Percentiles rank a stretch among this genome's conserved stretches.
These are phyloP conservation scores for Hemiscyllium ocellatum DNA, from an alignment of 2,113 vertebrate species.

Conservation along the genomic window DNA sequence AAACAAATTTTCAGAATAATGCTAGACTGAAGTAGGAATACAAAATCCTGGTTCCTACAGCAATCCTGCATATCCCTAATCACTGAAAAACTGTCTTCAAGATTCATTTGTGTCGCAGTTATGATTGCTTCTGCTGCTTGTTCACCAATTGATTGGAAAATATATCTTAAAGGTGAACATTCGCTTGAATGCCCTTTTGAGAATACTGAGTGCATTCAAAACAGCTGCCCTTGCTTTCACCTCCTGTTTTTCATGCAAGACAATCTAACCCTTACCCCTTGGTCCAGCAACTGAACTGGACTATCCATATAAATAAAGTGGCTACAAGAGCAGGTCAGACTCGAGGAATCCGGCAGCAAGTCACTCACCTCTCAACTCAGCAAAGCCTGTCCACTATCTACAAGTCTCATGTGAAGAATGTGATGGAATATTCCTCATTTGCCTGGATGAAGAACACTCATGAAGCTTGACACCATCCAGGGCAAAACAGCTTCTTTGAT, in stretches of 20 bases:
- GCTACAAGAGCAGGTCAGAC: too few relatives aligned
- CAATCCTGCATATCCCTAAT: not conserved
- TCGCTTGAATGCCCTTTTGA: not conserved
- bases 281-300: too few relatives aligned
- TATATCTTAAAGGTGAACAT: not conserved
- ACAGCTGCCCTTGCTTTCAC: not conserved
- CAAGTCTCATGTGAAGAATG: too few relatives aligned
- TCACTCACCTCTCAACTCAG: too few relatives aligned
- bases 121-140: not conserved
- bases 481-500: too few relatives aligned
- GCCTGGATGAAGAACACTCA: too few relatives aligned
- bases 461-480: too few relatives aligned
- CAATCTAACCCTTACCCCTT: not conserved
- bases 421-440: too few relatives aligned
- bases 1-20: constrained; percentile 3
- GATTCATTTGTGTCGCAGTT: not conserved
- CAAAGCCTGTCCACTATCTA: too few relatives aligned
- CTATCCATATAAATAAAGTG: too few relatives aligned
- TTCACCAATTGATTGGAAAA: not conserved
- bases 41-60: not conserved
- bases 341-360: too few relatives aligned
- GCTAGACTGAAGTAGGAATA: not conserved
- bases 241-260: not conserved
- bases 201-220: not conserved
- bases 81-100: not conserved